Conservation (phyloP, 2,113 vertebrate species). For the Sus scrofa region T2T-Sscrofa CM000817.6:148405501-148406000, state of each 20-base stretch:
- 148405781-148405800: neutral
- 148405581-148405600: neutral
- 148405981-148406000: neutral
- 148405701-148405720: neutral
- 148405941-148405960: neutral
- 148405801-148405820: neutral
- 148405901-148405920: neutral
- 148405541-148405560: neutral
- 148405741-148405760: constrained; percentile 24
- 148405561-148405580: neutral
- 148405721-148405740: neutral
- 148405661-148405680: neutral
- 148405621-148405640: neutral
- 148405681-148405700: neutral
- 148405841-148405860: neutral
- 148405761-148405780: neutral
- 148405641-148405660: neutral
- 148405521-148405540: neutral
- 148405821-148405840: neutral
- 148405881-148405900: neutral
- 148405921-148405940: neutral
- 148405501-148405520: neutral
- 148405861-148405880: neutral
- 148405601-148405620: neutral
- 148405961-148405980: neutral